These are phyloP conservation scores for Diglossa cyanea DNA, from an alignment of 2,797 vertebrate species.

Conservation along the genomic window DNA sequence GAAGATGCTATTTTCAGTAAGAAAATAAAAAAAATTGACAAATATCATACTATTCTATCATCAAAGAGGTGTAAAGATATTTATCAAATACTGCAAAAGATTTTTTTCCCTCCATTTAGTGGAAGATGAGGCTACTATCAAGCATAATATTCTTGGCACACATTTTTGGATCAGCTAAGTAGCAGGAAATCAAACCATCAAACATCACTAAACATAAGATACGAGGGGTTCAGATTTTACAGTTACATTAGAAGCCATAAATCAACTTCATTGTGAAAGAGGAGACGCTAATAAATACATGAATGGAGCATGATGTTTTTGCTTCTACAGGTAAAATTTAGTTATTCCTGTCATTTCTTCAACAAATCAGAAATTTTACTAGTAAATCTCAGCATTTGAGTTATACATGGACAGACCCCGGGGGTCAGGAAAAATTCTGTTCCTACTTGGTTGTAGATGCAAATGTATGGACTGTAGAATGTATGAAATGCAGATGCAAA, in stretches of 20 bases:
- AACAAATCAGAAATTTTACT: not conserved
- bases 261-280: constrained; percentile 25
- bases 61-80: not conserved
- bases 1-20: not conserved
- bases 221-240: not conserved
- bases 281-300: not conserved
- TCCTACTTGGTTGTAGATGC: not conserved
- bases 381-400: not conserved
- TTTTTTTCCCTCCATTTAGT: not conserved
- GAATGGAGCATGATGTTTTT: not conserved
- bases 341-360: not conserved
- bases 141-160: not conserved
- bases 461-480: not conserved
- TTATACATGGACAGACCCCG: not conserved
- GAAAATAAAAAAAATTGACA: not conserved
- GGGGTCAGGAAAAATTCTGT: not conserved
- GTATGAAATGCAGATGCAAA: not conserved
- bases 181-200: constrained; percentile 40
- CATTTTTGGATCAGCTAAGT: constrained; percentile 18
- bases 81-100: not conserved
- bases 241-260: constrained; percentile 2
- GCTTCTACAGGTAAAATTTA: not conserved
- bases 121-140: not conserved
- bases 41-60: not conserved
- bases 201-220: not conserved